phyloP scores from a whole-genome alignment of 1,140 invertebrate species.

The Lordiphosa stackelbergi region DNA sequence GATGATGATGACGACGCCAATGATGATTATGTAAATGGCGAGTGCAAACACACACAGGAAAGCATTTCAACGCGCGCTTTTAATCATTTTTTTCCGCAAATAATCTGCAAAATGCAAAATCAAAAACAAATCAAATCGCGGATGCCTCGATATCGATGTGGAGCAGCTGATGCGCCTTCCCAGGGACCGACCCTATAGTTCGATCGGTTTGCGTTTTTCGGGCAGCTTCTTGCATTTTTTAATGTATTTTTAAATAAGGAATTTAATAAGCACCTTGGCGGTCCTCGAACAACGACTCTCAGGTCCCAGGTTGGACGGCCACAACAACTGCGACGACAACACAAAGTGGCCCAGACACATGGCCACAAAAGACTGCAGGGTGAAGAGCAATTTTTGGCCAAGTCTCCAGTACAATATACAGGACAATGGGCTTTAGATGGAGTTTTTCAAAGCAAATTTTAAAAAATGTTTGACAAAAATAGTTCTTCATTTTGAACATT shows the following conservation, averaged over 20 bases:
- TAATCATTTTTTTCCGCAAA: constrained; percentile 49
- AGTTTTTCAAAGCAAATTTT: background rate
- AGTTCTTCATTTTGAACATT: no score
- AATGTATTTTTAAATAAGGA: constrained; percentile 76
- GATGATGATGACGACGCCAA: constrained; percentile 10
- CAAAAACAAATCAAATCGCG: constrained; percentile 62
- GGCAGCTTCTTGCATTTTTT: constrained; percentile 74
- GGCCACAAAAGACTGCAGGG: constrained; percentile 59
- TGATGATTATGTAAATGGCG: constrained; percentile 44
- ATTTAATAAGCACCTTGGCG: constrained; percentile 75
- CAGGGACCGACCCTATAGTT: constrained; percentile 1
- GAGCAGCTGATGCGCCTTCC: constrained; percentile 21
- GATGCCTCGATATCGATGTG: constrained; percentile 23
- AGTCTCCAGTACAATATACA: constrained; percentile 1
- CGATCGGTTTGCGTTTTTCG: constrained; percentile 38
- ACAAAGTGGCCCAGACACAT: constrained; percentile 72
- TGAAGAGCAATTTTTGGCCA: constrained; percentile 41
- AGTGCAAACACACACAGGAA: constrained; percentile 46
- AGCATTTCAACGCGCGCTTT: constrained; percentile 67
- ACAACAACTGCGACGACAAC: constrained; percentile 52
- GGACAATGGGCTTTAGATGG: constrained; percentile 39
- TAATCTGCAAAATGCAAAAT: constrained; percentile 48
- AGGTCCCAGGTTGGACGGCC: constrained; percentile 32
- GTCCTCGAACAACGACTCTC: constrained; percentile 52
- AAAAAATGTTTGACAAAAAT: no score